Evolutionary conservation across 2,888 invertebrate species (phyloP).

Genomic region (Ectropis crepuscularia): DNA sequence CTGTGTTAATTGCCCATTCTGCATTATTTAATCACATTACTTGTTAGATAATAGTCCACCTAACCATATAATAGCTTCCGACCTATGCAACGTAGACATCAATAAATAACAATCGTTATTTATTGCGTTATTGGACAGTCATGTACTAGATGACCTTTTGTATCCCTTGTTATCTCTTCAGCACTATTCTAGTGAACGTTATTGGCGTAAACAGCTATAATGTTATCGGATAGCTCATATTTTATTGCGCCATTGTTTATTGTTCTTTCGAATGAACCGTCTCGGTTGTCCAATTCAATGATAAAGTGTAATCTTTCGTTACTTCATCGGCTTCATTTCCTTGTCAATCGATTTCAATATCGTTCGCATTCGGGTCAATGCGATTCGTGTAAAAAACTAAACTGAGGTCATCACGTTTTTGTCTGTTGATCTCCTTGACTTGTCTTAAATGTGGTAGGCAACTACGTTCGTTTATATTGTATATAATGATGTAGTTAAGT

Average conservation of each 20-base stretch:
- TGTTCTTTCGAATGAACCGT: slow-evolving; percentile 54
- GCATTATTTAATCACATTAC: slow-evolving; percentile 40
- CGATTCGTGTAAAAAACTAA: slow-evolving; percentile 34
- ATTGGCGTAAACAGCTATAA: slow-evolving; percentile 56
- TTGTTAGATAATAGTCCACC: slow-evolving; percentile 47
- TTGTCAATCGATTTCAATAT: slow-evolving; percentile 34
- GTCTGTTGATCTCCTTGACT: slow-evolving; percentile 33
- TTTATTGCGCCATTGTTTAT: slow-evolving; percentile 65
- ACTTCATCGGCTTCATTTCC: slow-evolving; percentile 34
- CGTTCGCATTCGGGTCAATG: slow-evolving; percentile 31
- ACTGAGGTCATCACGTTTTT: slow-evolving; percentile 35
- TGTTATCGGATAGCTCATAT: slow-evolving; percentile 54
- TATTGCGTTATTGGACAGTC: slow-evolving; percentile 50
- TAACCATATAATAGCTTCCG: slow-evolving; percentile 43
- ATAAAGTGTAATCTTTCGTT: slow-evolving; percentile 48
- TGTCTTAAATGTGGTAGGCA: slow-evolving; percentile 22
- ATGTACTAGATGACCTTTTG: slow-evolving; percentile 58
- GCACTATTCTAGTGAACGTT: slow-evolving; percentile 54
- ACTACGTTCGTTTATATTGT: slow-evolving; percentile 12
- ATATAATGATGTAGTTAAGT: background rate
- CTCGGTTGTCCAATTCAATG: slow-evolving; percentile 49
- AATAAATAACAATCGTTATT: slow-evolving; percentile 50
- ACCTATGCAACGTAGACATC: slow-evolving; percentile 36
- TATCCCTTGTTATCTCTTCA: slow-evolving; percentile 57
- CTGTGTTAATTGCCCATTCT: slow-evolving; percentile 53